phyloP scores from a whole-genome alignment of 1,140 invertebrate species.

The Drosophila watanabei region DNA sequence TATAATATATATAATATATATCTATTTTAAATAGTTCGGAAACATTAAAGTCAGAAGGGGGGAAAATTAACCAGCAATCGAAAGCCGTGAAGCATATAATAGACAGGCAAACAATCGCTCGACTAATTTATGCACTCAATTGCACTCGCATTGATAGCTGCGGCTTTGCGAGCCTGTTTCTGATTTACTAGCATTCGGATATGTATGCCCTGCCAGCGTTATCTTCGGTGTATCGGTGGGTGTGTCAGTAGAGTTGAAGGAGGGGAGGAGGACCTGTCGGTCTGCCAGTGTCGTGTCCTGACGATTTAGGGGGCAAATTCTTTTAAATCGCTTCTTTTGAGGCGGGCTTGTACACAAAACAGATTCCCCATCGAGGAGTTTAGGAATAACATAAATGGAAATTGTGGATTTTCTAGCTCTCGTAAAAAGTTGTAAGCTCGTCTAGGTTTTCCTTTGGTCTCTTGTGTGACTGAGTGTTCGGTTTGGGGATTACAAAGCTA shows the following conservation, averaged over 20 bases:
- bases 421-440: conserved; percentile 73
- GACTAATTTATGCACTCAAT: conserved; percentile 54
- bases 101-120: conserved; percentile 32
- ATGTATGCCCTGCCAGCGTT: conserved; percentile 22
- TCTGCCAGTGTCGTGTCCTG: neutral
- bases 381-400: conserved; percentile 26
- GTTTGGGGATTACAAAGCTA: conserved; percentile 60
- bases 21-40: conserved; percentile 14
- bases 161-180: conserved; percentile 27
- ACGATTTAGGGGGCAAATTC: neutral
- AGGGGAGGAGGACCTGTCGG: neutral
- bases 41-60: neutral
- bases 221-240: conserved; percentile 51
- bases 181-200: conserved; percentile 31
- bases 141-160: conserved; percentile 24
- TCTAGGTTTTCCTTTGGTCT: conserved; percentile 77
- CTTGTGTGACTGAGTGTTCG: conserved; percentile 53
- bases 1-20: conserved; percentile 10
- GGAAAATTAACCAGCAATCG: conserved; percentile 38
- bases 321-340: conserved; percentile 11
- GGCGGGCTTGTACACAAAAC: neutral
- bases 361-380: conserved; percentile 11
- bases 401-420: conserved; percentile 28
- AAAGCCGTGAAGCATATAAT: conserved; percentile 27
- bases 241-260: conserved; percentile 30